Base-by-base conservation (phyloP, 1,140 invertebrate species). In the Dinothrombium tinctorium region DNA sequence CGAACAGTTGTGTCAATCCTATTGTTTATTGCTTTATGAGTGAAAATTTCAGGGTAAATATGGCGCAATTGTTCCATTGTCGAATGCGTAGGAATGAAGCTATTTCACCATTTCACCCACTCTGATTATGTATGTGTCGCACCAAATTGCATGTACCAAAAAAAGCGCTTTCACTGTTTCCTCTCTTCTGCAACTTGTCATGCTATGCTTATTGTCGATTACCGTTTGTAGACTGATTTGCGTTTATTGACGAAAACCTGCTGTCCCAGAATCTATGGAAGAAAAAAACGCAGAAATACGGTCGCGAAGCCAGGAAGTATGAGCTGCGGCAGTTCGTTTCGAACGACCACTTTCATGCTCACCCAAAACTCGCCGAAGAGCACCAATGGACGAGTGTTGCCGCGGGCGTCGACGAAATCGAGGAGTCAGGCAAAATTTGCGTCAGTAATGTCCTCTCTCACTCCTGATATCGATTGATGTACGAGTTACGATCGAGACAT, bases 1-100 rank as follows among this genome's bases (percentile, higher is more conserved):
- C 71, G 2, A 82, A 82, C 57, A 78, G 74, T 7, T 79, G 77
- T 22, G 69, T 83, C 47, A 86, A 87, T 57, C 82, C 82, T 0
- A 68, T 86, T 32, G 71, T 87, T 4, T 86, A 86, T 56, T 82
- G 79, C 52, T 69, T 81, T 49, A 77, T 84, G 68, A 82, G 77
- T 20, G 69, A 73, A 28, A 81, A 78, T 56, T 84, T 89, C 54
- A 67, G 81, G 51, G 66, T 70, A 31, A 75, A 22, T 39, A 29
- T 29, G 26, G 24, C 28, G 7, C 17, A 39, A 39, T 21, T 39
- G 12, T 7, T 39, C 4, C 9, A 20, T 39, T 39, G 14, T 25
- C 9, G 14, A 11, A 17, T 3, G 2, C 37, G 26, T 21, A 39
- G 28, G 37, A 22, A 39, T 36, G 33, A 36, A 11, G 17, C 12